phyloP scores from a whole-genome alignment of 2,113 vertebrate species.

The Furnarius figulus region DNA sequence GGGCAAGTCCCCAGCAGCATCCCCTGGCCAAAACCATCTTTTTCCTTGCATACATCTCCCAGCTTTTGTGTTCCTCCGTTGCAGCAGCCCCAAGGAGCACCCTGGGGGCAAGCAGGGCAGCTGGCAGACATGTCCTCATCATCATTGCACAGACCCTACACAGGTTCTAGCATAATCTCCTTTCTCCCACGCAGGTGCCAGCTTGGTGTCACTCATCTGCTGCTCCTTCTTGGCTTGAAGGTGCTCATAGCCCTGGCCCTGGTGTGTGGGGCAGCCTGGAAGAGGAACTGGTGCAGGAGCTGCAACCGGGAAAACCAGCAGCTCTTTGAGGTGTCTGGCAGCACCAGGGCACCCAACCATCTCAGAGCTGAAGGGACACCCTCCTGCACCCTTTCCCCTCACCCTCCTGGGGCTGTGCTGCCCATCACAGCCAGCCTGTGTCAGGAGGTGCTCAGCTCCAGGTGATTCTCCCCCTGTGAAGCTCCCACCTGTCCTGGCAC shows the following conservation, averaged over 20 bases:
- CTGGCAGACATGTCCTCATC: background rate
- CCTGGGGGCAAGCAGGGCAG: fast-evolving
- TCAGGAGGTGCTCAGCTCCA: fast-evolving
- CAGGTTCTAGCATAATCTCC: background rate
- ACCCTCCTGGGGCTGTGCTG: fast-evolving
- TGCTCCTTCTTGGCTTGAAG: background rate
- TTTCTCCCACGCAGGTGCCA: background rate
- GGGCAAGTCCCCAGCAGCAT: background rate
- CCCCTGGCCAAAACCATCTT: background rate
- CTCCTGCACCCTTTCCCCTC: fast-evolving
- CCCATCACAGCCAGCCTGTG: fast-evolving
- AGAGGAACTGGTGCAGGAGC: background rate
- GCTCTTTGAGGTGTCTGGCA: fast-evolving
- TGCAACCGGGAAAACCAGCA: fast-evolving
- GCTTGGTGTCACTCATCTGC: background rate
- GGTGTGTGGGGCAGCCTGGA: background rate
- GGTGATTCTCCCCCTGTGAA: background rate
- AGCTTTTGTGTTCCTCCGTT: fast-evolving
- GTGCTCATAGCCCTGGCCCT: fast-evolving
- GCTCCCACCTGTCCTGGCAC: background rate
- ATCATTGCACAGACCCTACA: background rate
- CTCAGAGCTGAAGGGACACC: fast-evolving
- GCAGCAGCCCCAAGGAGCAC: background rate
- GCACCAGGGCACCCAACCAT: background rate
- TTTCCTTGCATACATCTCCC: background rate